Percentiles rank a stretch among this genome's conserved stretches.
These are phyloP conservation scores for Scortum barcoo DNA, from an alignment of 2,113 vertebrate genomes.

Conservation along the genomic window DNA sequence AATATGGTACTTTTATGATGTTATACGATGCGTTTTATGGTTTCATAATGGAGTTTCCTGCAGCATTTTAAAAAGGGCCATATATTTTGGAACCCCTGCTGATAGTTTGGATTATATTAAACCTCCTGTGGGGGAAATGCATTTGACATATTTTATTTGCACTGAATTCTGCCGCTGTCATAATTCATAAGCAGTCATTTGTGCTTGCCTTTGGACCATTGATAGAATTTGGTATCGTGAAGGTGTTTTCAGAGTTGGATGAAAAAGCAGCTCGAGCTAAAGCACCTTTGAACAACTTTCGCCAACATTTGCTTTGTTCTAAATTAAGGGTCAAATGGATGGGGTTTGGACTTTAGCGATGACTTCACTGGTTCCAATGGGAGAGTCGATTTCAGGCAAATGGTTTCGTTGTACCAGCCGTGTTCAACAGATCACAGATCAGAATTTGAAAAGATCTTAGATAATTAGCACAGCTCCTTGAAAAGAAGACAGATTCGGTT, in stretches of 20 bases:
- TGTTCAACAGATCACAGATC: constrained; percentile 77
- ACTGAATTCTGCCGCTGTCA: constrained; percentile 19
- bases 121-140: constrained; percentile 37
- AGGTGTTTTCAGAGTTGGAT: constrained; percentile 17
- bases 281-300: constrained; percentile 17
- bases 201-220: neutral
- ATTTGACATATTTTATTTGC: constrained; percentile 33
- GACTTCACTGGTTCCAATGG: constrained; percentile 58
- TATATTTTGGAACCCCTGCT: constrained; percentile 55
- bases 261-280: neutral
- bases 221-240: neutral
- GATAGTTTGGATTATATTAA: constrained; percentile 59
- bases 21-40: constrained; percentile 70
- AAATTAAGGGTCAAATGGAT: constrained; percentile 60
- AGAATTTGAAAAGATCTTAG: constrained; percentile 71
- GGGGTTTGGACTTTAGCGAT: constrained; percentile 48
- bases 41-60: constrained; percentile 63
- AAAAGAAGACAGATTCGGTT: constrained; percentile 75
- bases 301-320: constrained; percentile 36
- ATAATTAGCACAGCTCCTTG: constrained; percentile 71
- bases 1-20: constrained; percentile 67
- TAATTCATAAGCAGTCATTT: constrained; percentile 33
- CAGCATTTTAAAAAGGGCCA: constrained; percentile 52
- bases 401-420: constrained; percentile 61
- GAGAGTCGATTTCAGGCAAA: constrained; percentile 59